These are phyloP conservation scores for Tympanuchus pallidicinctus DNA, from an alignment of 2,113 vertebrate species.

Conservation along the genomic window DNA sequence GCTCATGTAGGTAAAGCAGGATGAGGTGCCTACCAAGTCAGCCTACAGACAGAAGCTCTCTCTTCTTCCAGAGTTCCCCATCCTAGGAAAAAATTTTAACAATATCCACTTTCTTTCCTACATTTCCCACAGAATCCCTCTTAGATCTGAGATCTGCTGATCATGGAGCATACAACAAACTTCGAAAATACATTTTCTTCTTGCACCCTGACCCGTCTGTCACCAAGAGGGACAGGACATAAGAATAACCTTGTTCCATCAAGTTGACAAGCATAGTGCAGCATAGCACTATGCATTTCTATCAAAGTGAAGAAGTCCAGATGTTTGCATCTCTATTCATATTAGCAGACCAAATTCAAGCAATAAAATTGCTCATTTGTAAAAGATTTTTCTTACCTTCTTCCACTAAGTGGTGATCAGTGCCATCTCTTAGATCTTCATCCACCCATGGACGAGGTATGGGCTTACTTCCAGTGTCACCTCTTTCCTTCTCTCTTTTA, in stretches of 20 bases:
- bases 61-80: neutral
- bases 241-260: neutral
- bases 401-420: constrained; percentile 71
- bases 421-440: constrained; percentile 86
- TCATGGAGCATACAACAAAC: neutral
- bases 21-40: neutral
- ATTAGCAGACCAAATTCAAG: neutral
- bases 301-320: neutral
- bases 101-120: neutral
- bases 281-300: fast-evolving
- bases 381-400: constrained; percentile 73
- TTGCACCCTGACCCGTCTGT: neutral
- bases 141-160: neutral
- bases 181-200: neutral
- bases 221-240: neutral
- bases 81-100: neutral
- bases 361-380: neutral
- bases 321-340: fast-evolving
- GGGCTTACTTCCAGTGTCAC: neutral
- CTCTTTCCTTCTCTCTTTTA: neutral
- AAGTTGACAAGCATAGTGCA: neutral
- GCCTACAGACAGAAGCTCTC: neutral
- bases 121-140: neutral
- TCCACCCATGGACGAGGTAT: constrained; percentile 83
- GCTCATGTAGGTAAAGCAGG: neutral